phyloP scores from a whole-genome alignment of 2,113 vertebrate species.

The Zosterops borbonicus region DNA sequence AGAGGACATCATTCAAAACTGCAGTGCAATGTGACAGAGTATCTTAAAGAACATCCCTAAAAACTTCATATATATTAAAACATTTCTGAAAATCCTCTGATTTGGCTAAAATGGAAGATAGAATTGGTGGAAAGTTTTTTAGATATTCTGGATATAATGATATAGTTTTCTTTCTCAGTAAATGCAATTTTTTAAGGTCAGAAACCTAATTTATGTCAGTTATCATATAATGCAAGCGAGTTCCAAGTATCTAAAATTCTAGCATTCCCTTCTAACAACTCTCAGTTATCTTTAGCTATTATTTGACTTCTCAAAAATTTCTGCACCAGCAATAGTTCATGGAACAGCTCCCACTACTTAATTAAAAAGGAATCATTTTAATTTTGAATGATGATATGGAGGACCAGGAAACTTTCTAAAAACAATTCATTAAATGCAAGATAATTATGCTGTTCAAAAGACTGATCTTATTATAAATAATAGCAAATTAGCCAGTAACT shows the following conservation, averaged over 20 bases:
- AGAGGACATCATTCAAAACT: background rate
- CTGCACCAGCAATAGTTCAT: constrained; percentile 34
- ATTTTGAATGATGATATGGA: constrained; percentile 41
- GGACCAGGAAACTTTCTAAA: constrained; percentile 41
- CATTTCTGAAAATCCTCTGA: background rate
- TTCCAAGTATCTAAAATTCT: constrained; percentile 51
- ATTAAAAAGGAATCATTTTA: constrained; percentile 60
- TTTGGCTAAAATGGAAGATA: background rate
- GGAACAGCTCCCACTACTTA: constrained; percentile 46
- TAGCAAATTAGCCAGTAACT: background rate
- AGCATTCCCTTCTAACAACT: constrained; percentile 30
- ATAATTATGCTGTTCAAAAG: background rate
- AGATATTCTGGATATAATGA: background rate
- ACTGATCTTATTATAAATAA: background rate
- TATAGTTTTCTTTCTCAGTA: background rate
- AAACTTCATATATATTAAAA: background rate
- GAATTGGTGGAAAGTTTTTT: background rate
- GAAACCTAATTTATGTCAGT: constrained; percentile 6
- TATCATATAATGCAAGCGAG: constrained; percentile 24
- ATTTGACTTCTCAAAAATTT: constrained; percentile 22
- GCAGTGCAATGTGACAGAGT: background rate
- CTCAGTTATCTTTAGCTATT: constrained; percentile 45
- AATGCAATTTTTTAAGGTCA: constrained; percentile 26
- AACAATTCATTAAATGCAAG: constrained; percentile 8
- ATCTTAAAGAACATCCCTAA: background rate